Evolutionary conservation across 1,140 invertebrate genomes (phyloP), one percentile per base, ranked within the genome.

Genomic region (Sminthurinus signatus): DNA sequence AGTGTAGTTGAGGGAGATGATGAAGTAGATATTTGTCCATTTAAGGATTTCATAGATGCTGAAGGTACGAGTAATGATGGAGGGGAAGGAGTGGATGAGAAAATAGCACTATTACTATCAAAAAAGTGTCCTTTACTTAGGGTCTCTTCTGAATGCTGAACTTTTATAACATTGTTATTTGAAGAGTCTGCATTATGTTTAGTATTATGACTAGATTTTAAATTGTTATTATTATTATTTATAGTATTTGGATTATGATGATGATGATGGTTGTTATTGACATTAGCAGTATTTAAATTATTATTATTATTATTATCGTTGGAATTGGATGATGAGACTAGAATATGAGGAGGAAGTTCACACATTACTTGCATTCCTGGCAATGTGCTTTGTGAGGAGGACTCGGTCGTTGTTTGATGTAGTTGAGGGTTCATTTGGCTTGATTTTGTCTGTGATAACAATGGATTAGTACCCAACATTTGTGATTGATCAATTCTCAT

Each of bases 351-450:
- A 25, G 65, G 65, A 1, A 63, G 31, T 54, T 58, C 39, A 46
- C 50, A 52, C 2, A 52, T 52, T 28, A 5, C 27, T 12, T 27
- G 50, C 12, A 52, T n/a, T 17, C 25, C 19, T 36, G 4, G 3
- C 50, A 10, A 2, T 28, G 23, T 28, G 27, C 19, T 52, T 21
- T 29, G 46, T 23, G 58, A n/a, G 17, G 61, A 56, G 19, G 52
- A 31, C 31, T 67, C 65, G 15, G 65, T 67, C 2, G 65, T 67
- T 21, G 56, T 63, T 14, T 32, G 23, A 8, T 52, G 50, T 3
- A 27, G 28, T n/a, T 27, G 50, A 27, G 50, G 21, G 23, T 52
- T 19, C 21, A 3, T 52, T 52, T 52, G 50, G 50, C 50, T 23
- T 28, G 12, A 14, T 52, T 36, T 36, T 5, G 5, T 8, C 5